A percentile compares a stretch with the other conserved stretches of the same genome.
phyloP scores from a whole-genome alignment of 1,140 invertebrate genomes.

The Asobara japonica region DNA sequence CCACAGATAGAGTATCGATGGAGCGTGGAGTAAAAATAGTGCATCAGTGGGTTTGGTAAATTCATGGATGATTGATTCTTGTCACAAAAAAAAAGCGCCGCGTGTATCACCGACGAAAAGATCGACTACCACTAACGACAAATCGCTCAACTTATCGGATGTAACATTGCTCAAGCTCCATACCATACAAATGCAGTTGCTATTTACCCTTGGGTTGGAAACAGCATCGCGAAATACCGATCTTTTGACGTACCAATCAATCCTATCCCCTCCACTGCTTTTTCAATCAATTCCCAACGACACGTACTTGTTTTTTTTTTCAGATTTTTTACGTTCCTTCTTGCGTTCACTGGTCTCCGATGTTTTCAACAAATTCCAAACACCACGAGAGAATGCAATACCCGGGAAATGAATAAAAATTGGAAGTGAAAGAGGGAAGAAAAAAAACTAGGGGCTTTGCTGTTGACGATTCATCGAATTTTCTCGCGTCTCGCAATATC shows the following conservation, averaged over 20 bases:
- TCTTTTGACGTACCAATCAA: slow-evolving; percentile 30
- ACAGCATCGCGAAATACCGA: slow-evolving; percentile 2
- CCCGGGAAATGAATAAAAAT: background rate
- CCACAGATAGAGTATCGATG: background rate
- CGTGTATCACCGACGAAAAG: background rate
- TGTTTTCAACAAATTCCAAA: background rate
- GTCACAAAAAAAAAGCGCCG: background rate
- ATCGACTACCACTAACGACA: background rate
- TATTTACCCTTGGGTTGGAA: background rate
- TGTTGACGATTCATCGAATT: slow-evolving; percentile 30
- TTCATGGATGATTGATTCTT: background rate
- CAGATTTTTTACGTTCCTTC: background rate
- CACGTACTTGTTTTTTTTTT: background rate
- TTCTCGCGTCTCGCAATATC: slow-evolving; percentile 15
- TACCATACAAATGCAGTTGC: background rate
- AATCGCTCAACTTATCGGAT: slow-evolving; percentile 5
- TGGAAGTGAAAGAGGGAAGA: background rate
- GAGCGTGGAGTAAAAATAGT: background rate
- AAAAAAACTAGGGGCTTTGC: background rate
- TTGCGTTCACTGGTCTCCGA: background rate
- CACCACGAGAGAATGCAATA: background rate
- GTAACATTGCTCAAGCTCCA: background rate
- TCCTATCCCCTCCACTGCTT: background rate
- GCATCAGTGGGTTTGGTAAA: background rate
- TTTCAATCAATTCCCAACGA: slow-evolving; percentile 25